Evolutionary conservation across 2,888 invertebrate genomes (phyloP), one percentile per base, ranked within the genome.

Genomic region (Diarsia dahlii): DNA sequence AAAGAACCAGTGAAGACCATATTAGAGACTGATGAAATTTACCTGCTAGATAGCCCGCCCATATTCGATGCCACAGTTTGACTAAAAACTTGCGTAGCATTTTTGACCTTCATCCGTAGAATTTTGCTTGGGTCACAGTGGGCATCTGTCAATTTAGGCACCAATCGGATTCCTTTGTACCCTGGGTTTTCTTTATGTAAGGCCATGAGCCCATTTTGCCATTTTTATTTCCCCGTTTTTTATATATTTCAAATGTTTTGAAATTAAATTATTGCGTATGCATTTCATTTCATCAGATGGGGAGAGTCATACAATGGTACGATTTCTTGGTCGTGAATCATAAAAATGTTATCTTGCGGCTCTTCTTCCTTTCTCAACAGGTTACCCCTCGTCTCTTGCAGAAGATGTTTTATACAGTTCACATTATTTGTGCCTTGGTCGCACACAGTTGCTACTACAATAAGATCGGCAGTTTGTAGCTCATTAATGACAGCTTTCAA

Each of bases 341-440:
- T 12, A 0, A 6, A 3, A 10, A 13, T 18, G 12, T 68, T 68
- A 0, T 23, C 56, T 8, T 0, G 10, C 3, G 15, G 3, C 10
- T 62, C 34, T 70, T 62, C 70, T 12, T 34, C 34, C 12, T 62
- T 70, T 62, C 48, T 62, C 62, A 70, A 48, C 3, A 62, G 2
- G 10, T 6, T 15, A 34, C 62, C 48, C 34, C 45, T 5, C 9
- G 68, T 45, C 45, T 69, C 68, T 69, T 28, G 45, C 8, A 56
- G 45, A 0, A 68, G 45, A 28, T 69, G 4, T 68, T 56, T 68
- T 0, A 68, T 6, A 0, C 39, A 68, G 6, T 68, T 54, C 1
- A 56, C 68, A 68, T 68, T 56, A 56, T 45, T 45, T 69, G 58
- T 67, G 34, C 54, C 52, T 23, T 67, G 67, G 12, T 67, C 39